Conservation (phyloP, 2,113 vertebrate genomes). For the Phyllostomus discolor region DNA sequence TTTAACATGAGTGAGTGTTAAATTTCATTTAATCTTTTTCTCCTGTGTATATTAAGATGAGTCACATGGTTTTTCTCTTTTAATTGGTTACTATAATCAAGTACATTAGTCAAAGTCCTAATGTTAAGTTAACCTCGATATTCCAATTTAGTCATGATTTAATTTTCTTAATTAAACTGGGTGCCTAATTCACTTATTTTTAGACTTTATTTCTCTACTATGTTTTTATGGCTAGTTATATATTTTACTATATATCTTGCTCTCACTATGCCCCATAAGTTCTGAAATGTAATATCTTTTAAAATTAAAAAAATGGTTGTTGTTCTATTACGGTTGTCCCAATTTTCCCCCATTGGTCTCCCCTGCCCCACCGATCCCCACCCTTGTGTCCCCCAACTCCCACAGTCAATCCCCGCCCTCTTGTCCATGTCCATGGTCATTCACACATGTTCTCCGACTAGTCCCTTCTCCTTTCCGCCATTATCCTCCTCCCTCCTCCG, state of each 20-base stretch:
- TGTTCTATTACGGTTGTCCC: no score
- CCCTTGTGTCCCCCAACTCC: no score
- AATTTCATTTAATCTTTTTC: neutral
- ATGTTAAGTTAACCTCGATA: conserved; percentile 40
- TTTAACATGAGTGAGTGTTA: neutral
- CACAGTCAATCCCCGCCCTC: no score
- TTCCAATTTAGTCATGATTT: neutral
- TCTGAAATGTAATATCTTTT: neutral
- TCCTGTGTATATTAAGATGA: neutral
- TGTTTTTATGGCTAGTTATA: neutral
- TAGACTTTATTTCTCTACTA: conserved; percentile 3
- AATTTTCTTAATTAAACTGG: conserved; percentile 28
- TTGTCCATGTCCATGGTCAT: no score
- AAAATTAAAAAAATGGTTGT: no score
- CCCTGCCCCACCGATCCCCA: no score
- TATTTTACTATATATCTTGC: neutral
- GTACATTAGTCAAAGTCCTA: conserved; percentile 39
- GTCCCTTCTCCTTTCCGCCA: no score
- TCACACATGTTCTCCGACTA: no score
- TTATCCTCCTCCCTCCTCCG: no score
- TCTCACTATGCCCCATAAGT: neutral
- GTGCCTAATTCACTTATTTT: conserved; percentile 22
- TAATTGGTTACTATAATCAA: conserved; percentile 43
- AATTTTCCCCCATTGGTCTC: no score
- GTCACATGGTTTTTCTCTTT: conserved; percentile 40